These are phyloP conservation scores for Lophura nycthemera DNA, from an alignment of 2,113 vertebrate species.

Conservation along the genomic window DNA sequence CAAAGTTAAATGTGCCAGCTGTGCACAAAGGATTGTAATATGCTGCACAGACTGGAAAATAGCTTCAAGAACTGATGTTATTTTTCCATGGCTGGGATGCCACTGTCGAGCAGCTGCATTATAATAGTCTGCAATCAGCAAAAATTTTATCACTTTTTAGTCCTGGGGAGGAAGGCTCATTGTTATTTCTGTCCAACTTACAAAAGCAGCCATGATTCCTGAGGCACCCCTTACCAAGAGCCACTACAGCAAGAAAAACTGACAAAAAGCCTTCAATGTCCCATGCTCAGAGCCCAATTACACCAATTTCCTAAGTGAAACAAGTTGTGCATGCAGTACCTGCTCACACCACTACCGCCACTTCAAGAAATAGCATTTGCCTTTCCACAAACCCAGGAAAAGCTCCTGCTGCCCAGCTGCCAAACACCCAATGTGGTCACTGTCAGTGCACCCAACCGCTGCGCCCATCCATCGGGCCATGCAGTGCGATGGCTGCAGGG, in stretches of 20 bases:
- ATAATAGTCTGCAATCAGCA: constrained; percentile 36
- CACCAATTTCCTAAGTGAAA: rapidly evolving
- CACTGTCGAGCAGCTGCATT: constrained; percentile 23
- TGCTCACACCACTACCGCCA: background rate
- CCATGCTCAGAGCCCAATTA: rapidly evolving
- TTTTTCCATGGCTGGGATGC: constrained; percentile 32
- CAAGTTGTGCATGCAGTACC: background rate
- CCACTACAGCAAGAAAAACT: rapidly evolving
- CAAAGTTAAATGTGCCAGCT: constrained; percentile 53
- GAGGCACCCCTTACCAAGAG: background rate
- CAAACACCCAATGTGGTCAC: background rate
- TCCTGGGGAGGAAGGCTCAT: background rate
- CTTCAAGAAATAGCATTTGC: rapidly evolving
- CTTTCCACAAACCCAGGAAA: background rate
- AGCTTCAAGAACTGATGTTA: constrained; percentile 14
- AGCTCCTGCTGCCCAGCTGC: background rate
- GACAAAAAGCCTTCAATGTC: background rate
- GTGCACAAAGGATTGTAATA: constrained; percentile 31
- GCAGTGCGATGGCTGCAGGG: background rate
- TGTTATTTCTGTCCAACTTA: constrained; percentile 22
- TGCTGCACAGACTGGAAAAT: background rate
- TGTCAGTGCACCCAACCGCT: no score
- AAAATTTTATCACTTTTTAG: constrained; percentile 2
- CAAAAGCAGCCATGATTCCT: background rate
- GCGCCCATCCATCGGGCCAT: background rate